phyloP scores from a whole-genome alignment of 2,797 vertebrate genomes.

The Podargus strigoides region DNA sequence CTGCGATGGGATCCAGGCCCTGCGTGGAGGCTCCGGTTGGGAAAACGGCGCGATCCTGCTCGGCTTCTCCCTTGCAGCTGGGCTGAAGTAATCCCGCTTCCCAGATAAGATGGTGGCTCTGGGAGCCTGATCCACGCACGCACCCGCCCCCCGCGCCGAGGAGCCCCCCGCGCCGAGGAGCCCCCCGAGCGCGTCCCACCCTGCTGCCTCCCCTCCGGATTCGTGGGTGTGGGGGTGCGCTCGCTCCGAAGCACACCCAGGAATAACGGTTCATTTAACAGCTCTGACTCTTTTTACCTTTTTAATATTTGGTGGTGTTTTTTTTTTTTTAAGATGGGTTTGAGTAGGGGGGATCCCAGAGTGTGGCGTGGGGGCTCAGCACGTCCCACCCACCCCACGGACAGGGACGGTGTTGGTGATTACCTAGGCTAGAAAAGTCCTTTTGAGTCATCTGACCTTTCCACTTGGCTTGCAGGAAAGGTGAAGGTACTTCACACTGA shows the following conservation, averaged over 20 bases:
- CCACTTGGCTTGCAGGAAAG: constrained; percentile 39
- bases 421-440: background rate
- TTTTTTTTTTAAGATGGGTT: background rate
- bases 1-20: background rate
- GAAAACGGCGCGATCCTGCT: background rate
- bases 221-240: background rate
- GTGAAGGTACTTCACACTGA: constrained; percentile 53
- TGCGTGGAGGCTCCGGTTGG: background rate
- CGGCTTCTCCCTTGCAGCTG: background rate
- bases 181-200: background rate
- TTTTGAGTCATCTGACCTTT: constrained; percentile 55
- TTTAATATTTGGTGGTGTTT: background rate
- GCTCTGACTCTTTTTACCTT: background rate
- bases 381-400: rapidly evolving
- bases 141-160: background rate
- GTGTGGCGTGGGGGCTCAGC: rapidly evolving
- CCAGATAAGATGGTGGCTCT: constrained; percentile 56
- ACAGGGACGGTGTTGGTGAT: background rate
- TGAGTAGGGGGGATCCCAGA: background rate
- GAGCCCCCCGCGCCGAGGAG: background rate
- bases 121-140: background rate
- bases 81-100: constrained; percentile 31
- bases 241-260: background rate
- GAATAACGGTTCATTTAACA: constrained; percentile 37
- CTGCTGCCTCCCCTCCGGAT: background rate